A percentile compares a stretch with the other conserved stretches of the same genome.
phyloP scores from a whole-genome alignment of 1,140 invertebrate species.

The Polyergus mexicanus region DNA sequence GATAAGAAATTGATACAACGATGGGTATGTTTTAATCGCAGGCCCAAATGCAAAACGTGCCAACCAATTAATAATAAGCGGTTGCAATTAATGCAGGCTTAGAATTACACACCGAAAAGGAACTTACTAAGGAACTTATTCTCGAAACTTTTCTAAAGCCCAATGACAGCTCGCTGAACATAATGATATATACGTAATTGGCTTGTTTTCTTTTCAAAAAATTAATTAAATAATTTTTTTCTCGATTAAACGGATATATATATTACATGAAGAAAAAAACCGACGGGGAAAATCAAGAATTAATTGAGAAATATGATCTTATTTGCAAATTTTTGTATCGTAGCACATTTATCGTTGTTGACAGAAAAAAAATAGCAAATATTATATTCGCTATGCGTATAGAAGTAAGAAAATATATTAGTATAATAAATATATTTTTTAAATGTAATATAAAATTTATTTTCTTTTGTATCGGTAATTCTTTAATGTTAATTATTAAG shows the following conservation, averaged over 20 bases:
- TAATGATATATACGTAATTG: neutral
- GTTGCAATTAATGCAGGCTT: slow-evolving; percentile 13
- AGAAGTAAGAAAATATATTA: neutral
- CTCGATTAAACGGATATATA: too few species aligned
- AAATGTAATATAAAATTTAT: neutral
- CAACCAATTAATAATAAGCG: slow-evolving; percentile 2
- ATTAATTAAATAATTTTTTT: too few species aligned
- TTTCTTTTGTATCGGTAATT: neutral
- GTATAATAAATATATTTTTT: neutral
- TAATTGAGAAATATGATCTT: neutral
- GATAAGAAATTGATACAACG: slow-evolving; percentile 24
- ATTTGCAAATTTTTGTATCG: too few species aligned
- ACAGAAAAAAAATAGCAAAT: neutral
- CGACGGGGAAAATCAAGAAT: neutral
- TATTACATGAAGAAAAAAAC: too few species aligned
- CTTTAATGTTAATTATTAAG: neutral
- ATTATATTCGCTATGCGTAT: neutral
- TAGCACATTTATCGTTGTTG: too few species aligned
- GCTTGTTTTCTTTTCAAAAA: too few species aligned
- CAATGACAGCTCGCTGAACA: neutral
- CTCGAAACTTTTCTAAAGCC: neutral
- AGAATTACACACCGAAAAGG: slow-evolving; percentile 16
- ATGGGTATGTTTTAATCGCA: slow-evolving; percentile 6
- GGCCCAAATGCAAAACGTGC: neutral
- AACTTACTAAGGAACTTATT: slow-evolving; percentile 19